phyloP scores from a whole-genome alignment of 2,888 invertebrate genomes.

The Orchesellides sinensis region DNA sequence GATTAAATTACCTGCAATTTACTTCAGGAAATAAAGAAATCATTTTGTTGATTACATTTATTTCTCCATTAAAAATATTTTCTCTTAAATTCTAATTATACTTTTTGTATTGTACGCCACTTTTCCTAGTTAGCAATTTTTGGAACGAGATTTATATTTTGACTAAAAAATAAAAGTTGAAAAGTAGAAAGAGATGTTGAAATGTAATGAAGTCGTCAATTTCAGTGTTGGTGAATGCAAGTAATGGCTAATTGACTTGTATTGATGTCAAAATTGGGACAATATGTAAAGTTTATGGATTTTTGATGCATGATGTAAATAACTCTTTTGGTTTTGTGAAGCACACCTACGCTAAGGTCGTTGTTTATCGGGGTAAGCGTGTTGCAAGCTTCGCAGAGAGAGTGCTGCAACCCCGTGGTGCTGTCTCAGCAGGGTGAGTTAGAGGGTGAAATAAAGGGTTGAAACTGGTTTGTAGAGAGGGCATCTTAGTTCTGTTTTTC shows the following conservation, averaged over 20 bases:
- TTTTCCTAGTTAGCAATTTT: not conserved
- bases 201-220: slow-evolving; percentile 11
- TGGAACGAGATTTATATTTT: not conserved
- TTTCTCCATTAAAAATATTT: too few relatives aligned
- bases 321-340: slow-evolving; percentile 16
- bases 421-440: slow-evolving; percentile 67
- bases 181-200: not conserved
- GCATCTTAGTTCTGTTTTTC: slow-evolving; percentile 68
- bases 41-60: not conserved
- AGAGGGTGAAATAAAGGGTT: slow-evolving; percentile 71
- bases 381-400: slow-evolving; percentile 31
- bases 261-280: slow-evolving; percentile 28
- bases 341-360: not conserved
- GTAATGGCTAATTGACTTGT: slow-evolving; percentile 24
- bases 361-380: not conserved
- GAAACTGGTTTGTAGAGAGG: slow-evolving; percentile 72
- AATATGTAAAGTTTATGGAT: not conserved
- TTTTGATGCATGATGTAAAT: not conserved
- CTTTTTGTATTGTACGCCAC: not conserved
- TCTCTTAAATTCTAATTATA: too few relatives aligned
- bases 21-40: slow-evolving; percentile 39
- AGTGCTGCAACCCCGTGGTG: slow-evolving; percentile 74
- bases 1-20: slow-evolving; percentile 45
- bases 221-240: not conserved
- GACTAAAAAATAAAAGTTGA: not conserved